Percentiles rank a stretch among this genome's conserved stretches.
Evolutionary conservation across 2,797 vertebrate genomes (phyloP).

Genomic region (Phrynocephalus guinanensis): DNA sequence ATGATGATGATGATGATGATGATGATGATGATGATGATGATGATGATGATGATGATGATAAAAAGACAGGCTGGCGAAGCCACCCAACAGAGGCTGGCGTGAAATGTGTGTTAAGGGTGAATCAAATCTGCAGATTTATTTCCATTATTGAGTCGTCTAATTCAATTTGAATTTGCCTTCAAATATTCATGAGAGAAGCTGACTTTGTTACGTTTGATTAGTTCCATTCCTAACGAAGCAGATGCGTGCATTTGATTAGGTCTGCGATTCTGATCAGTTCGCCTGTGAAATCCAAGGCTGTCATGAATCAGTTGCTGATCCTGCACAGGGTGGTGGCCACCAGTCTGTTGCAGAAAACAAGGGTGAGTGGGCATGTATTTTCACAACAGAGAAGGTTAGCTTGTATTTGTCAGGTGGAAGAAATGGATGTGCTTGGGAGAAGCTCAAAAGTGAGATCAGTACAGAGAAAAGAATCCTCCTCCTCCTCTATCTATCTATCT

Average conservation of each 20-base stretch:
- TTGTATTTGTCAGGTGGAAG: not conserved
- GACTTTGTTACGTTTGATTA: conserved; percentile 28
- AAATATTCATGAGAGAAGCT: conserved; percentile 41
- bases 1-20: too few species aligned
- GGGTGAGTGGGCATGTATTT: not conserved
- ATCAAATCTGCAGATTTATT: conserved; percentile 3
- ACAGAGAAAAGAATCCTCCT: too few species aligned
- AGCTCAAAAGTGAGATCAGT: not conserved
- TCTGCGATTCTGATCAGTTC: conserved; percentile 13
- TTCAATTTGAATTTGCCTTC: conserved; percentile 36
- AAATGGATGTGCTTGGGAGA: not conserved
- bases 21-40: too few species aligned
- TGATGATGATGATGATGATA: too few species aligned
- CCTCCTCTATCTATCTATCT: too few species aligned
- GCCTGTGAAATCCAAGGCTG: not conserved
- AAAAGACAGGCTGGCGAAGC: too few species aligned
- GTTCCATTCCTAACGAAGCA: conserved; percentile 37
- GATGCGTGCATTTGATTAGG: conserved; percentile 36
- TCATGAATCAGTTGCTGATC: not conserved
- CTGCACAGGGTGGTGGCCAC: not conserved
- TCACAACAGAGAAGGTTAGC: not conserved
- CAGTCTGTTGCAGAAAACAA: not conserved
- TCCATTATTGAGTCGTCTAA: conserved; percentile 35
- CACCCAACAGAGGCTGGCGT: not conserved
- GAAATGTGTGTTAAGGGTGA: not conserved